Base-by-base conservation (phyloP, 1,140 invertebrate species). In the Zaprionus vittiger region DNA sequence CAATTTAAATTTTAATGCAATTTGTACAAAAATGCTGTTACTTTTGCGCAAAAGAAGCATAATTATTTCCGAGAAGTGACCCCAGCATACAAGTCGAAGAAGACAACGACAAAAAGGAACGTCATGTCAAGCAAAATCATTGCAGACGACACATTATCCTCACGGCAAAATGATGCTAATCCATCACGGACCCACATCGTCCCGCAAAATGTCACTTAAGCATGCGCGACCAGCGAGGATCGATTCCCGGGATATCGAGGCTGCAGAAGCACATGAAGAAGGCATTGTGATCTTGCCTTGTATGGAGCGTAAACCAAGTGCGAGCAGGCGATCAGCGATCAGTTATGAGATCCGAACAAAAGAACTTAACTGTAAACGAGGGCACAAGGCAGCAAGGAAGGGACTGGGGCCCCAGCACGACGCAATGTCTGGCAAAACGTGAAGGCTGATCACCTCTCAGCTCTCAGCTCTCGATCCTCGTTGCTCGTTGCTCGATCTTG, bases 1-100 rank as follows among this genome's bases (percentile, higher is more conserved):
- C 86, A 91, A 91, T 91, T 91, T 91, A 91, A 91, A 91, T 91
- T 91, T 91, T 91, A 91, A 85, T 85, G 82, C 89, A 91, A 91
- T 91, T 91, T 91, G 90, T 90, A 91, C 89, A 91, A 91, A 91
- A 91, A 91, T 91, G 84, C 85, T 91, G 89, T 83, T 90, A 91
- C 74, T 91, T 87, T 81, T 83, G 85, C 60, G 56, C 83, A 89
- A 91, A 91, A 91, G 77, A 74, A 91, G 89, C 89, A 91, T 91
- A 91, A 91, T 91, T 91, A 91, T 91, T 91, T 91, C 89, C 75
- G 61, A 91, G 89, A 91, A 91, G 66, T 52, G 34, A 49, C 14
- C 63, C 17, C 20, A 20, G 20, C 20, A 15, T 49, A 15, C 47
- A 47, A 31, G 20, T 52, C 47, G 20, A 52, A 14, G 22, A 22